Base-by-base conservation (phyloP, 2,113 vertebrate species). In the Lucifuga dentata region DNA sequence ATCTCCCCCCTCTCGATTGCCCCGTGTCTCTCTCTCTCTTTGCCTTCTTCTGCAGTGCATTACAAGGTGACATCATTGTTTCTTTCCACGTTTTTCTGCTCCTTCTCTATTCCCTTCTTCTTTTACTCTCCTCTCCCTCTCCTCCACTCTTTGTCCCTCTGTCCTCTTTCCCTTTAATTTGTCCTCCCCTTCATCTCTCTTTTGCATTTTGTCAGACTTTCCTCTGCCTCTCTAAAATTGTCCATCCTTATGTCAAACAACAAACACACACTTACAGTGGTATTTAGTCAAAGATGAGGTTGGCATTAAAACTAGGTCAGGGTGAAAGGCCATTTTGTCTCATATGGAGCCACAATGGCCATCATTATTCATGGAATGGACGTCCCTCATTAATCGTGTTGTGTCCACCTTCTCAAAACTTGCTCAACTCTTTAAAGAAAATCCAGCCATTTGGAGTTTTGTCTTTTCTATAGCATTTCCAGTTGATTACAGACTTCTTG, bases 21-120 rank as follows among this genome's bases (percentile, higher is more conserved):
- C 23, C 23, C 55, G 33, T 23, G 8, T 44, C 16, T 26, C n/a
- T 35, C 48, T 76, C 43, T 17, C 41, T 20, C 40, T 53, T 29
- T 75, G 43, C 13, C 20, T 68, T 20, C 64, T 53, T 8, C 80
- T 76, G 71, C 77, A 59, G 44, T 57, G 21, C 33, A 62, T 49
- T 62, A 73, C 57, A 80, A 74, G 69, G 65, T 83, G 80, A 83
- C 66, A 72, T 80, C 63, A 68, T 29, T 16, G 23, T 61, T 57
- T 74, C 41, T 60, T 33, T 40, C n/a, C 46, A 57, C n/a, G 48
- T 53, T 56, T 35, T 23, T 43, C 53, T 65, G 12, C 48, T 51
- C 19, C 53, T 33, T 32, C n/a, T 12, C 64, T 32, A 21, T 77
- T 65, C 68, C 35, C 32, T 40, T 48, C 23, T 33, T 17, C 29